These are phyloP conservation scores for Hipparchia sbordonii DNA, from an alignment of 2,888 invertebrate species.

Conservation along the genomic window DNA sequence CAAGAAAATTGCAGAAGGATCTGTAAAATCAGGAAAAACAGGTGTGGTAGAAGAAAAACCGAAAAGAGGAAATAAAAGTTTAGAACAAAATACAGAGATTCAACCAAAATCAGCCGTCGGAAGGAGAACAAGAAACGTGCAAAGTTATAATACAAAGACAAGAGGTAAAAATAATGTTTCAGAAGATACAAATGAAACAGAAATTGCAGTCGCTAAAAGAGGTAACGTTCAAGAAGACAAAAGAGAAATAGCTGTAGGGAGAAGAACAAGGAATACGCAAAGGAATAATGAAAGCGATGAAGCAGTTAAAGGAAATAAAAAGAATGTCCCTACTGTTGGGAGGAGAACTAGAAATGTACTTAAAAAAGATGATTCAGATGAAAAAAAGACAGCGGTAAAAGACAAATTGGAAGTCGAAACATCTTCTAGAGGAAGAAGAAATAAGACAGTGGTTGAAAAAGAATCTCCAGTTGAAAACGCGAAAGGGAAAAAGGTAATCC, in stretches of 20 bases:
- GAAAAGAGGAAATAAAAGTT: constrained; percentile 2
- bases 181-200: background rate
- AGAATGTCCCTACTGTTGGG: background rate
- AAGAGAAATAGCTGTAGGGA: background rate
- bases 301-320: background rate
- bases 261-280: background rate
- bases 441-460: background rate
- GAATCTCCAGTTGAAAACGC: background rate
- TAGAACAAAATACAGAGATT: background rate
- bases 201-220: background rate
- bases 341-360: background rate
- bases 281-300: background rate
- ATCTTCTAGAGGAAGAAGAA: constrained; percentile 11
- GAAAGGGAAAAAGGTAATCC: background rate
- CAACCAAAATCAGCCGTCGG: background rate
- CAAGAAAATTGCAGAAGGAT: background rate
- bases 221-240: background rate
- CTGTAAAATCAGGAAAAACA: background rate
- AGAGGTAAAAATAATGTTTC: background rate
- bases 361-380: background rate
- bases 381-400: background rate
- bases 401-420: background rate
- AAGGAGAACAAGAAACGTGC: background rate
- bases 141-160: background rate
- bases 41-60: background rate